Conservation (phyloP, 2,888 invertebrate species). For the Augiades crinisus region DNA sequence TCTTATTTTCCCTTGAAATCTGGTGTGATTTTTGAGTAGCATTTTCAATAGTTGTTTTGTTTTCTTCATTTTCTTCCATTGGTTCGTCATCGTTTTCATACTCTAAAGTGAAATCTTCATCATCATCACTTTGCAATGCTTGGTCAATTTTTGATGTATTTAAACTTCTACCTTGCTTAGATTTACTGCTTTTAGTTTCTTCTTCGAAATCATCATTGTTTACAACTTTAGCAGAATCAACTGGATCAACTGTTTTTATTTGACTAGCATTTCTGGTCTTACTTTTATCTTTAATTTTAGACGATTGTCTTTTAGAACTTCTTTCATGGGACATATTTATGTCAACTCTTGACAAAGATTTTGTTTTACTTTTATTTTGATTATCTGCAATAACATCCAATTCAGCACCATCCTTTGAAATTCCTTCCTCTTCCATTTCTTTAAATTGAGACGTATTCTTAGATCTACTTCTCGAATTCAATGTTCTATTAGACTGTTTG, state of each 20-base stretch:
- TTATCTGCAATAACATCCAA: background rate
- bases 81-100: constrained; percentile 29
- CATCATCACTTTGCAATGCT: constrained; percentile 20
- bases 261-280: constrained; percentile 1
- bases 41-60: constrained; percentile 16
- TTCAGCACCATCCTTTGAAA: background rate
- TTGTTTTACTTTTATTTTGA: constrained; percentile 5
- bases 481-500: constrained; percentile 40
- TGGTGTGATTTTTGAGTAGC: background rate
- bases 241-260: background rate
- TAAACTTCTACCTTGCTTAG: background rate
- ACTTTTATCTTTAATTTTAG: background rate
- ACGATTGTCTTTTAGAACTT: background rate
- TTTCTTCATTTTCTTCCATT: constrained; percentile 18
- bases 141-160: constrained; percentile 17
- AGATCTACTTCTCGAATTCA: constrained; percentile 38
- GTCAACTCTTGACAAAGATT: background rate
- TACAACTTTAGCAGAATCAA: background rate
- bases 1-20: background rate
- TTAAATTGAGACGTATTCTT: constrained; percentile 28
- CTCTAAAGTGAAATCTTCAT: constrained; percentile 32
- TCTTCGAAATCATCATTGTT: background rate
- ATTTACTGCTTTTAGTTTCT: background rate
- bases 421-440: constrained; percentile 1
- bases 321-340: constrained; percentile 7